Evolutionary conservation across 1,140 invertebrate genomes (phyloP).

Genomic region (Macrotrachela quadricornifera): DNA sequence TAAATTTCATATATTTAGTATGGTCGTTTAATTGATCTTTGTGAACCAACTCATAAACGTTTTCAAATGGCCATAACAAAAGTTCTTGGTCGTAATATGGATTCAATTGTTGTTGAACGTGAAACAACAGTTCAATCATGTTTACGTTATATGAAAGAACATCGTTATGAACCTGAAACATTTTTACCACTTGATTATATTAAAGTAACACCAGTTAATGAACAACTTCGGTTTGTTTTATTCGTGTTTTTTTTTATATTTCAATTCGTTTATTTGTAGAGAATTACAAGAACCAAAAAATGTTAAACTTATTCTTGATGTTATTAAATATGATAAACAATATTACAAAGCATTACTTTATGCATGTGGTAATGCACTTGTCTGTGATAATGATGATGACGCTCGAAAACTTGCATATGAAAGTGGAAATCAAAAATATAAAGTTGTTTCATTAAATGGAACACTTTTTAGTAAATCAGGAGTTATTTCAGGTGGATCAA

Average conservation of each 20-base stretch:
- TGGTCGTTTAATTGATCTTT: constrained; percentile 95
- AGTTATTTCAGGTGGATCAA: constrained; percentile 86
- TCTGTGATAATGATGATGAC: constrained; percentile 93
- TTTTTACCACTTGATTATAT: constrained; percentile 91
- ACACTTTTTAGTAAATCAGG: constrained; percentile 98
- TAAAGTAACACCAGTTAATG: constrained; percentile 68
- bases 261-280: constrained; percentile 25
- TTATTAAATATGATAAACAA: constrained; percentile 74
- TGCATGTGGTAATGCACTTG: constrained; percentile 84
- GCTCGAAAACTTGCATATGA: constrained; percentile 91
- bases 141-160: constrained; percentile 92
- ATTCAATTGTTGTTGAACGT: constrained; percentile 93
- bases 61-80: constrained; percentile 88
- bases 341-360: constrained; percentile 92
- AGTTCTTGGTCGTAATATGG: constrained; percentile 91
- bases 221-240: not conserved
- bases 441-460: constrained; percentile 80
- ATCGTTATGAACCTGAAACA: constrained; percentile 90
- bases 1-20: no score
- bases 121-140: constrained; percentile 90
- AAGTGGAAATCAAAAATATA: constrained; percentile 46
- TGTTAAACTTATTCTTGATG: constrained; percentile 86
- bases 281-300: constrained; percentile 81
- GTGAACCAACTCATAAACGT: constrained; percentile 87
- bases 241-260: no score